These are phyloP conservation scores for Pachyseris speciosa DNA, from an alignment of 64 coral and sea anemone species.

Conservation along the genomic window DNA sequence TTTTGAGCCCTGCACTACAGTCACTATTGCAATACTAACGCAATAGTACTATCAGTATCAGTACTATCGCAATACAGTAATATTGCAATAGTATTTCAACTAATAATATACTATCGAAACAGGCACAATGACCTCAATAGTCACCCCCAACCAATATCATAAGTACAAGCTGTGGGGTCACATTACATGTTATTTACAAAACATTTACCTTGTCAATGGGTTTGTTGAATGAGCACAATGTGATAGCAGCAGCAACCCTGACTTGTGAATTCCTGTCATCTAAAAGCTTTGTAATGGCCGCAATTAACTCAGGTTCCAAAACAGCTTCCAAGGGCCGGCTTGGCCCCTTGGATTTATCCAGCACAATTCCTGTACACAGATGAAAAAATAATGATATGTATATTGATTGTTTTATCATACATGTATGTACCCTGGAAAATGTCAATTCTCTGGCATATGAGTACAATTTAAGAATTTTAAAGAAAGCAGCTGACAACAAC, in stretches of 20 bases:
- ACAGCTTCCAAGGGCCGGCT: slow-evolving; percentile 32
- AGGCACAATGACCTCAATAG: too few species aligned
- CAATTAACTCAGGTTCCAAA: slow-evolving; percentile 83
- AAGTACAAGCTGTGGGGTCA: background rate
- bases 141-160: too few species aligned
- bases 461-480: too few species aligned
- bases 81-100: too few species aligned
- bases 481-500: too few species aligned
- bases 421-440: background rate
- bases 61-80: too few species aligned
- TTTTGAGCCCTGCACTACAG: too few species aligned
- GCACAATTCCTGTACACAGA: slow-evolving; percentile 47
- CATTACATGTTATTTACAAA: background rate
- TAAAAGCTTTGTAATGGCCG: slow-evolving; percentile 67
- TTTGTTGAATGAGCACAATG: slow-evolving; percentile 82
- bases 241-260: slow-evolving; percentile 85
- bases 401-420: background rate
- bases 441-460: too few species aligned
- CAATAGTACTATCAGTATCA: too few species aligned
- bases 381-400: background rate
- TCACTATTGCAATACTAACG: too few species aligned
- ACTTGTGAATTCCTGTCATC: slow-evolving; percentile 87
- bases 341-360: slow-evolving; percentile 78
- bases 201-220: slow-evolving; percentile 70
- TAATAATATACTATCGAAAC: too few species aligned